These are phyloP conservation scores for Druceiella hillmani DNA, from an alignment of 2,888 invertebrate species.

Conservation along the genomic window DNA sequence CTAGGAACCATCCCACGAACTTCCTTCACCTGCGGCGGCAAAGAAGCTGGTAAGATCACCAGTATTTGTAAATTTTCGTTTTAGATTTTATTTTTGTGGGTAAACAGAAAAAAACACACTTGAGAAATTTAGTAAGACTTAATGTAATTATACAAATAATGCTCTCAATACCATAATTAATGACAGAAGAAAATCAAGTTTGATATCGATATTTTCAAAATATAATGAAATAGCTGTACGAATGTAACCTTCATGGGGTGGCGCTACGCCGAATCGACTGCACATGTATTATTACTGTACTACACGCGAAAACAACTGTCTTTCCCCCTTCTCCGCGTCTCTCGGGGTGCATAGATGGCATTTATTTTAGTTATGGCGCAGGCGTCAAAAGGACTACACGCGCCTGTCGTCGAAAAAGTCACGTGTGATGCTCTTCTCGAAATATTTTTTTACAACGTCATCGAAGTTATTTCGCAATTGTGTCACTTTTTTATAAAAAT, in stretches of 20 bases:
- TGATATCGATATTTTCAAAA: no score
- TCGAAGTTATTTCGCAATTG: conserved; percentile 11
- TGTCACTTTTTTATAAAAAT: conserved; percentile 8
- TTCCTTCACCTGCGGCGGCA: conserved; percentile 55
- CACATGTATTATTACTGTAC: conserved; percentile 17
- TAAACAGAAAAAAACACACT: no score
- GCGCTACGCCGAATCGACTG: conserved; percentile 20
- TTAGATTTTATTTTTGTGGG: no score
- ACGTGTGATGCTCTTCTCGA: conserved; percentile 17
- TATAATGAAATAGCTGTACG: no score
- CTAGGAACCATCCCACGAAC: conserved; percentile 55
- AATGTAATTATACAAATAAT: no score
- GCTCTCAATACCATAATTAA: no score
- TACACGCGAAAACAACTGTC: conserved; percentile 11
- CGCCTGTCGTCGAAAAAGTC: conserved; percentile 20
- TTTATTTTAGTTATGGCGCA: conserved; percentile 15
- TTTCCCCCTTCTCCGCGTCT: conserved; percentile 8
- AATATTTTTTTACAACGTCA: conserved; percentile 8
- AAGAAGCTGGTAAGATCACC: conserved; percentile 51
- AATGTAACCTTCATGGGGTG: conserved; percentile 18
- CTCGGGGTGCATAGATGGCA: conserved; percentile 12
- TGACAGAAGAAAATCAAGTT: no score
- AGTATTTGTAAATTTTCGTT: no score
- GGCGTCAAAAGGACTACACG: conserved; percentile 19
- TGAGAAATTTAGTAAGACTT: no score